phyloP scores from a whole-genome alignment of 1,140 invertebrate genomes.

The Cepaea nemoralis region DNA sequence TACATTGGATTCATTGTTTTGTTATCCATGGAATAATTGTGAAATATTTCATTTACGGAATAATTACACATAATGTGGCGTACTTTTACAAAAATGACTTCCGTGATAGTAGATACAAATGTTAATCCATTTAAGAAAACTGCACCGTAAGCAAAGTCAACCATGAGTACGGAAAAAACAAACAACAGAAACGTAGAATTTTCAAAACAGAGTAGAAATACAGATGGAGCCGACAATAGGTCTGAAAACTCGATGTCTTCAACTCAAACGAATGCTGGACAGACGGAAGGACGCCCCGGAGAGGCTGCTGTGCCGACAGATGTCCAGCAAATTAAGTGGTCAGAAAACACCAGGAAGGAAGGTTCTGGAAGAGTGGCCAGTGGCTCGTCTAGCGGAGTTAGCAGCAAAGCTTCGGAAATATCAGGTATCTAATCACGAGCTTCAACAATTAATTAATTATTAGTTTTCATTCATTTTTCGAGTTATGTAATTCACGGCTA shows the following conservation, averaged over 20 bases:
- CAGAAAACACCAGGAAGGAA: background rate
- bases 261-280: background rate
- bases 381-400: conserved; percentile 35
- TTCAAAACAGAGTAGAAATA: background rate
- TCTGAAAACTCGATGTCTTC: background rate
- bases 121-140: no score
- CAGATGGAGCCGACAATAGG: background rate
- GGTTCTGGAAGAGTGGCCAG: background rate
- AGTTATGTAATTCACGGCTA: no score
- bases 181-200: background rate
- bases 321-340: background rate
- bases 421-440: conserved; percentile 15
- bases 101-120: no score
- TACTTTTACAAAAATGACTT: no score
- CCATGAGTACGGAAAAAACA: background rate
- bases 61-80: no score
- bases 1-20: no score
- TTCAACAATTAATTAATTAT: no score
- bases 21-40: no score
- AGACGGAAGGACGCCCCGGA: background rate
- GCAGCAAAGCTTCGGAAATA: conserved; percentile 26
- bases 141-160: no score
- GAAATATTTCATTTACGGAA: no score
- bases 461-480: no score
- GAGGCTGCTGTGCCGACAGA: background rate